Conservation (phyloP, 2,113 vertebrate genomes). For the Zosterops japonicus region DNA sequence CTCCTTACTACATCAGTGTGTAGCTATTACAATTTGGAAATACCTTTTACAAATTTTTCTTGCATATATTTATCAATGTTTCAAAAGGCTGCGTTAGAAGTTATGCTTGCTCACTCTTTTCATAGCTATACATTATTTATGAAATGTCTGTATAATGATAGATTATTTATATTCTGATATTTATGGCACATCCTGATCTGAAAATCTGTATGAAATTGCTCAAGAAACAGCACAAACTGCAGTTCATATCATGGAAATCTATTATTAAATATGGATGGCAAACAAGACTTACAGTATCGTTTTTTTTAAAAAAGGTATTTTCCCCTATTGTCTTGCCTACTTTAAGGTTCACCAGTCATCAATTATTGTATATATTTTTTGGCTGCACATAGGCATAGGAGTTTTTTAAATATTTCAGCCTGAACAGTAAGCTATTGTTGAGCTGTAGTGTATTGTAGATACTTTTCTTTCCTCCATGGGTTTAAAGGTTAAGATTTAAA, state of each 20-base stretch:
- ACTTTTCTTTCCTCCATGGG: not conserved
- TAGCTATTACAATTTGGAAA: not conserved
- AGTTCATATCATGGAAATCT: not conserved
- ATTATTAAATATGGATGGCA: not conserved
- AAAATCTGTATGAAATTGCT: conserved; percentile 8
- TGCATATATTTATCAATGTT: not conserved
- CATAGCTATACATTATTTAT: conserved; percentile 39
- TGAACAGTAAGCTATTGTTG: not conserved
- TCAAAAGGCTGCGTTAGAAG: conserved; percentile 20
- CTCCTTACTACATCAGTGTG: not conserved
- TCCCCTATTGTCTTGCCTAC: not conserved
- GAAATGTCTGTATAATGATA: conserved; percentile 35
- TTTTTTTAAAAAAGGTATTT: not conserved
- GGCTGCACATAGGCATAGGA: not conserved
- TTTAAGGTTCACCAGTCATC: not conserved
- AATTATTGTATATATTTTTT: not conserved
- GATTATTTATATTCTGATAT: conserved; percentile 57
- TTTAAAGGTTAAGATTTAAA: conserved; percentile 15
- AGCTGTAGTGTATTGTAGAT: not conserved
- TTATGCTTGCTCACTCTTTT: conserved; percentile 5
- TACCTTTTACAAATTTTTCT: conserved; percentile 13
- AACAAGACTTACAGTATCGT: not conserved
- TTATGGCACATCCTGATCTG: conserved; percentile 41
- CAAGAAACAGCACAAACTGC: conserved; percentile 8
- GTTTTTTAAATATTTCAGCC: not conserved